Conservation (phyloP, 2,888 invertebrate species). For the Cryptocheilus praepositus region DNA sequence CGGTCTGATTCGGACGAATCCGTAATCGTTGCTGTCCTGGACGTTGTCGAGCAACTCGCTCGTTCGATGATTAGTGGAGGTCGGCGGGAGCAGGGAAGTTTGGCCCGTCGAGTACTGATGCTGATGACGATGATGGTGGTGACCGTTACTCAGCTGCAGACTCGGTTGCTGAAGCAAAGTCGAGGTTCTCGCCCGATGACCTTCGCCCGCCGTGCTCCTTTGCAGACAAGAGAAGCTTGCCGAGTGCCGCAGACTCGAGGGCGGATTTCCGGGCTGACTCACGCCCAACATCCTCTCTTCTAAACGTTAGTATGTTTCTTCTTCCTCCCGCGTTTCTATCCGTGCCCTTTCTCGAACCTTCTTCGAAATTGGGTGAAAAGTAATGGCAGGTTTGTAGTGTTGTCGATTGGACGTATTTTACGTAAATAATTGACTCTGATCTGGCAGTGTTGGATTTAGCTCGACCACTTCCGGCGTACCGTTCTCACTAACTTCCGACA, state of each 20-base stretch:
- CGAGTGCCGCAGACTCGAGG: conserved; percentile 74
- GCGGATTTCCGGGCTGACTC: conserved; percentile 72
- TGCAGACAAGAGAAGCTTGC: conserved; percentile 76
- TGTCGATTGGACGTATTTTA: no score
- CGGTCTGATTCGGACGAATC: conserved; percentile 68
- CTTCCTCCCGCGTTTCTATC: conserved; percentile 18
- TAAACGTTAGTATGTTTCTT: conserved; percentile 38
- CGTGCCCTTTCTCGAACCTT: background rate
- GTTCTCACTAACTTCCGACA: no score
- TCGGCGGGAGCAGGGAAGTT: conserved; percentile 41
- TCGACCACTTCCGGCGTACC: no score
- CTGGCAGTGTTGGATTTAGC: no score
- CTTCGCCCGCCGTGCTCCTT: conserved; percentile 67
- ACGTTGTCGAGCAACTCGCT: conserved; percentile 41
- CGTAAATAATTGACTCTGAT: no score
- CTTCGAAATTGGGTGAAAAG: background rate
- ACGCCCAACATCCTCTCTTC: conserved; percentile 69
- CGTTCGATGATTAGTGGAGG: conserved; percentile 39
- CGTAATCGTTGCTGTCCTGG: conserved; percentile 70
- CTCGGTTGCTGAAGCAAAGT: conserved; percentile 73
- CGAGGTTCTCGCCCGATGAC: conserved; percentile 73
- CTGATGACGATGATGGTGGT: conserved; percentile 42
- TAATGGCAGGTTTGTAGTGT: no score
- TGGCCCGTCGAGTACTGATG: conserved; percentile 49
- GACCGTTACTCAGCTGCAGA: conserved; percentile 43